These are phyloP conservation scores for Vollenhovia emeryi DNA, from an alignment of 1,140 invertebrate genomes.

Conservation along the genomic window DNA sequence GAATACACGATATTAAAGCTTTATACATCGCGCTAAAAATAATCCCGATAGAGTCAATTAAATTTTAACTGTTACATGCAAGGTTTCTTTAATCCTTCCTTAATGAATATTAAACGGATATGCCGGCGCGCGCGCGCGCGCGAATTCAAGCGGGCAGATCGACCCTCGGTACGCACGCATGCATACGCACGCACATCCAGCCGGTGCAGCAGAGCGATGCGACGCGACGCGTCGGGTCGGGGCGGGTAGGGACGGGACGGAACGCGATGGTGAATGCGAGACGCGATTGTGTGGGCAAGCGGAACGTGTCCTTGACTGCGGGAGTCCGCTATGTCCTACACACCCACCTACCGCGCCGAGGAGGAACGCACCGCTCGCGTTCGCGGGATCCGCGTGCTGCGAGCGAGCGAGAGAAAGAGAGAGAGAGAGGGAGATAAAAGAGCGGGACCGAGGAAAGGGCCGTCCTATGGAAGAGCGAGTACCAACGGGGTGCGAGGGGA, in stretches of 20 bases:
- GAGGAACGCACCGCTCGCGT: slow-evolving; percentile 56
- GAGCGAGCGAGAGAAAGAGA: neutral
- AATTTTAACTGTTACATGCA: neutral
- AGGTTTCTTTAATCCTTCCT: neutral
- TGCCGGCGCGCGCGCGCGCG: neutral
- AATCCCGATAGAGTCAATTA: neutral
- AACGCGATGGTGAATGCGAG: slow-evolving; percentile 36
- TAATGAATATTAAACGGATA: neutral
- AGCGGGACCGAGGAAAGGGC: neutral
- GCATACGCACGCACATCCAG: neutral
- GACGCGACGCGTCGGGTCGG: neutral
- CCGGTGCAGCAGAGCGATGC: slow-evolving; percentile 19
- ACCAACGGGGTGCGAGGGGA: neutral
- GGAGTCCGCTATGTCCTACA: slow-evolving; percentile 76
- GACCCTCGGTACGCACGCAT: neutral
- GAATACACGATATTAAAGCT: neutral
- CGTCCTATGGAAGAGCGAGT: neutral
- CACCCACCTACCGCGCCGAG: slow-evolving; percentile 68
- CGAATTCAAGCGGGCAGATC: neutral
- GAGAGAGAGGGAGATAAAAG: neutral
- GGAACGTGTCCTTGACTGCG: slow-evolving; percentile 75
- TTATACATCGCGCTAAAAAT: neutral
- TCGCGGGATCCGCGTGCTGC: slow-evolving; percentile 54
- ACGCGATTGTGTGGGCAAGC: slow-evolving; percentile 69
- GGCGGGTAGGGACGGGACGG: neutral